These are phyloP conservation scores for Petaurus breviceps DNA, from an alignment of 2,113 vertebrate genomes.

Conservation along the genomic window DNA sequence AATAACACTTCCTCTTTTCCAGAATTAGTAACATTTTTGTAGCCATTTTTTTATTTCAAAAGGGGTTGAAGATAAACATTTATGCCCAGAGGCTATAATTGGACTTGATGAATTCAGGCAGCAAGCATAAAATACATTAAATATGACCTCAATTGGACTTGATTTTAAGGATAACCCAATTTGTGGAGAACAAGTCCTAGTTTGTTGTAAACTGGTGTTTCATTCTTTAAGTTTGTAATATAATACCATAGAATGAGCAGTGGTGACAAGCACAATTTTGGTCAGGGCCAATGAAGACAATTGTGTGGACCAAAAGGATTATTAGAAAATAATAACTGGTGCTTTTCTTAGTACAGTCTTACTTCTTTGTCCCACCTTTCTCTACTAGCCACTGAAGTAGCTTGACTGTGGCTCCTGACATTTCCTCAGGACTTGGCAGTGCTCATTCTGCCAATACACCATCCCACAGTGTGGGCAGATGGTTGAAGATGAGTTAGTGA, in stretches of 20 bases:
- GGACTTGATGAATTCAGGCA: constrained; percentile 9
- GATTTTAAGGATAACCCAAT: constrained; percentile 1
- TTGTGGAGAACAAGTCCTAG: constrained; percentile 8
- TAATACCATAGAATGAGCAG: background rate
- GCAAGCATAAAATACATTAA: constrained; percentile 8
- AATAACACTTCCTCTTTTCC: background rate
- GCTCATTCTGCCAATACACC: constrained; percentile 72
- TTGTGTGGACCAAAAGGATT: background rate
- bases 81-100: constrained; percentile 8
- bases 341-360: constrained; percentile 19
- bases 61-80: constrained; percentile 27
- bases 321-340: background rate
- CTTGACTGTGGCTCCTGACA: constrained; percentile 65
- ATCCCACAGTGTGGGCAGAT: constrained; percentile 74
- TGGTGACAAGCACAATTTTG: background rate
- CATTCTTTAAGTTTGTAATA: background rate
- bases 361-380: constrained; percentile 44
- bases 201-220: background rate
- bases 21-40: background rate
- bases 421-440: constrained; percentile 64
- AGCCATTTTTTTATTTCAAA: constrained; percentile 1
- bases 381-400: constrained; percentile 55
- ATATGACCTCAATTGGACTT: constrained; percentile 33
- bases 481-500: constrained; percentile 69
- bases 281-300: background rate